These are phyloP conservation scores for Rhinogobio ventralis DNA, from an alignment of 2,797 vertebrate species.

Conservation along the genomic window DNA sequence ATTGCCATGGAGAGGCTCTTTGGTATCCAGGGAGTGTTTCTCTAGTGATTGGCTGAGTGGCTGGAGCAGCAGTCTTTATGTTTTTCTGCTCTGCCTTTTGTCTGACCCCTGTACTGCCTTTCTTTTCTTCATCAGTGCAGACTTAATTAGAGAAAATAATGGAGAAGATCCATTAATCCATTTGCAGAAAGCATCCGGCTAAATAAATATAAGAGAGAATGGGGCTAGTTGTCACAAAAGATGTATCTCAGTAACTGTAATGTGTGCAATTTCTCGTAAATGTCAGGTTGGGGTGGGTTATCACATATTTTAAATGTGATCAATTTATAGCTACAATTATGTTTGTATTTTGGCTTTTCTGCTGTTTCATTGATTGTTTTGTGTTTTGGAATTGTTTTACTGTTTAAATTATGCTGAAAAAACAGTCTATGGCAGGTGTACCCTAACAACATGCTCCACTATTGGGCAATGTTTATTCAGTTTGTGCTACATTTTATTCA, in stretches of 20 bases:
- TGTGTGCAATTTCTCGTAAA: not conserved
- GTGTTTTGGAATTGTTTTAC: not conserved
- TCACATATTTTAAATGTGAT: not conserved
- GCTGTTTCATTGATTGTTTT: not conserved
- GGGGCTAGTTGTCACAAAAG: not conserved
- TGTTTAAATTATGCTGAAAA: not conserved
- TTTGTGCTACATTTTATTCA: not conserved
- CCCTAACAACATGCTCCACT: not conserved
- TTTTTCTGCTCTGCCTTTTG: constrained; percentile 29
- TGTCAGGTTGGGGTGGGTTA: not conserved
- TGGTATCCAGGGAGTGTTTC: constrained; percentile 37
- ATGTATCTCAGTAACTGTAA: not conserved
- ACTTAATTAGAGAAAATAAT: not conserved
- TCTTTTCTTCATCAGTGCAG: constrained; percentile 14
- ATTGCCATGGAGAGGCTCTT: constrained; percentile 45
- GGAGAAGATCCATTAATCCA: not conserved
- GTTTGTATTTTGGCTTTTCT: not conserved
- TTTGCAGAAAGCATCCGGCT: not conserved
- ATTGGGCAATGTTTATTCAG: not conserved
- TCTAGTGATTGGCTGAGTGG: constrained; percentile 36
- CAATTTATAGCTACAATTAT: not conserved
- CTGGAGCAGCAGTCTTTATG: constrained; percentile 16
- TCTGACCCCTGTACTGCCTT: constrained; percentile 21
- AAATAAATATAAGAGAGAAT: not conserved
- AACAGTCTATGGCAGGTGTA: not conserved